These are phyloP conservation scores for Cryptocheilus praepositus DNA, from an alignment of 2,888 invertebrate genomes.

Conservation along the genomic window DNA sequence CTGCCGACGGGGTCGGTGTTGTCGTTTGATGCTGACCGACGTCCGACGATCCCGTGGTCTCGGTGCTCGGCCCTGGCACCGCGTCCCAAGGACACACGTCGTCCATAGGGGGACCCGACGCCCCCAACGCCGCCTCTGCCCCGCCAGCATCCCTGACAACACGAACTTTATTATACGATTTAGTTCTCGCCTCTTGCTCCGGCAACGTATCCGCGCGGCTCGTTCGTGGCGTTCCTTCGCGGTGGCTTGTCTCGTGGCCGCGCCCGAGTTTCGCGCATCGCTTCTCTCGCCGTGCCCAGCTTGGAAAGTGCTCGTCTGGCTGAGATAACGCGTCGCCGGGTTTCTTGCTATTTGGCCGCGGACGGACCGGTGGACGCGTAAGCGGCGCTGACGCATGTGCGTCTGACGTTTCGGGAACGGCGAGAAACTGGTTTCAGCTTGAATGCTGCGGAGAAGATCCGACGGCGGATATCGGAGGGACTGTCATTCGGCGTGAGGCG, in stretches of 20 bases:
- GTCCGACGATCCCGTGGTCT: constrained; percentile 41
- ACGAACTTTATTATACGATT: constrained; percentile 71
- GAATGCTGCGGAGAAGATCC: too few relatives aligned
- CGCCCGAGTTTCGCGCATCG: background rate
- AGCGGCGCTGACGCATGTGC: too few relatives aligned
- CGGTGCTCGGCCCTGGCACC: constrained; percentile 65
- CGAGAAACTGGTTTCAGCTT: too few relatives aligned
- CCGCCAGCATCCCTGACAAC: constrained; percentile 72
- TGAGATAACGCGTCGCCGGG: too few relatives aligned
- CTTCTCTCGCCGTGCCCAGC: background rate
- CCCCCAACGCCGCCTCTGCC: constrained; percentile 54
- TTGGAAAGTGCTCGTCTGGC: too few relatives aligned
- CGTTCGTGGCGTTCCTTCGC: too few relatives aligned
- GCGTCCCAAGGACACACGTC: constrained; percentile 80
- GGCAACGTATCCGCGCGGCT: constrained; percentile 10
- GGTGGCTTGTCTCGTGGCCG: too few relatives aligned
- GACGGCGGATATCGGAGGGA: too few relatives aligned
- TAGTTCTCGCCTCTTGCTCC: constrained; percentile 55
- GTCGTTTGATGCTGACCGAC: constrained; percentile 16
- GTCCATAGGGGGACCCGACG: constrained; percentile 73
- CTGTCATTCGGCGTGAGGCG: too few relatives aligned
- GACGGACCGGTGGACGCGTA: too few relatives aligned
- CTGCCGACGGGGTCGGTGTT: constrained; percentile 35
- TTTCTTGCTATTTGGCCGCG: too few relatives aligned
- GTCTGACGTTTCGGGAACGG: too few relatives aligned